Conservation (phyloP, 2,888 invertebrate species). For the Temnothorax rugatulus region DNA sequence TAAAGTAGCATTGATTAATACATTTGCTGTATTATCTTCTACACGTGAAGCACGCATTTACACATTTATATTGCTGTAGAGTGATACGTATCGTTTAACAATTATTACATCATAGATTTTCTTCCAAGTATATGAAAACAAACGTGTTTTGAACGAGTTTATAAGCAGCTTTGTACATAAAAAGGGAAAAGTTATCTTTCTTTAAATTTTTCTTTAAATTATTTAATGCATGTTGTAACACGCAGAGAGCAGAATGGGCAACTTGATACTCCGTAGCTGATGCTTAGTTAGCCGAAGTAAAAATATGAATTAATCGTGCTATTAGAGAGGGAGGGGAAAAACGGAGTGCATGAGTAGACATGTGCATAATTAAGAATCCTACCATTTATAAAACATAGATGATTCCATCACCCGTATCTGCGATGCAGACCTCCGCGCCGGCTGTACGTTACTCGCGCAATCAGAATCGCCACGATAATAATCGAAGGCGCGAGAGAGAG, state of each 20-base stretch:
- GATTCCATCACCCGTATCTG: constrained; percentile 86
- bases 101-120: background rate
- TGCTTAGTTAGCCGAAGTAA: background rate
- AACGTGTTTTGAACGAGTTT: constrained; percentile 1
- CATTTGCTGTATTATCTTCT: constrained; percentile 10
- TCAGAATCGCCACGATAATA: constrained; percentile 83
- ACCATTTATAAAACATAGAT: constrained; percentile 84
- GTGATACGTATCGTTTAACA: background rate
- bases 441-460: constrained; percentile 84
- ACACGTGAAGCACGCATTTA: background rate
- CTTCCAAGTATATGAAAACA: background rate
- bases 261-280: background rate
- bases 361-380: constrained; percentile 77
- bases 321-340: constrained; percentile 72
- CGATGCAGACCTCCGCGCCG: constrained; percentile 85
- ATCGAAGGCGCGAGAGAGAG: constrained; percentile 83
- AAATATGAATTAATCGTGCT: constrained; percentile 51
- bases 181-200: background rate
- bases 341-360: constrained; percentile 77
- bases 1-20: constrained; percentile 16
- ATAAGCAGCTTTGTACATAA: background rate
- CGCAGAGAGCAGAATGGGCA: constrained; percentile 7
- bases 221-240: constrained; percentile 19
- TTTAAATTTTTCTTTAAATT: background rate
- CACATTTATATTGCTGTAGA: background rate